Evolutionary conservation across 2,888 invertebrate genomes (phyloP).

Genomic region (Ecdyonurus torrentis): DNA sequence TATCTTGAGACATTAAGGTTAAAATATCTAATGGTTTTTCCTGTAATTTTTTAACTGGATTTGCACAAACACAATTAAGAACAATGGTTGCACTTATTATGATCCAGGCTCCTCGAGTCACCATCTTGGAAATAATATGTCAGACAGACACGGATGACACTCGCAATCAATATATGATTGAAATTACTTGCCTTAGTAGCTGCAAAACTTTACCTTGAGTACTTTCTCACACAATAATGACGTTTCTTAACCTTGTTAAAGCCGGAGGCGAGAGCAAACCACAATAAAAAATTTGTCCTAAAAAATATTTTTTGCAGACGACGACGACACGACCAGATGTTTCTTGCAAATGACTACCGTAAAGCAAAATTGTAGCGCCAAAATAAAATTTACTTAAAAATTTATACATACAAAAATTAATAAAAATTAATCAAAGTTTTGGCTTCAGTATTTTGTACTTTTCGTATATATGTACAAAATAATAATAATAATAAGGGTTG

Average conservation of each 20-base stretch:
- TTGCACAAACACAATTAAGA: background rate
- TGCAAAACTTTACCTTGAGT: background rate
- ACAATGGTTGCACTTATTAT: background rate
- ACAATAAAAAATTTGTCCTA: background rate
- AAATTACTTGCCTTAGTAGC: background rate
- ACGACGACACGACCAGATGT: background rate
- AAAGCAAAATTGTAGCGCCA: no score
- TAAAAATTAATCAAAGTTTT: no score
- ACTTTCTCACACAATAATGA: background rate
- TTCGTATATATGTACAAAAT: no score
- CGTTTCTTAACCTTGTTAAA: no score
- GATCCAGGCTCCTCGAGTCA: background rate
- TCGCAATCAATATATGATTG: background rate
- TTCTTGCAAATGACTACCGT: background rate
- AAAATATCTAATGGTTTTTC: background rate
- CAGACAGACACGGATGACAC: no score
- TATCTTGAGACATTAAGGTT: background rate
- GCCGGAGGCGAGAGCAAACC: background rate
- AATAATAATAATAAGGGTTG: no score
- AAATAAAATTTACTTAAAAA: no score
- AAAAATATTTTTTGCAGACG: no score
- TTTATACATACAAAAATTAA: no score
- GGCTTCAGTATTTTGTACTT: no score
- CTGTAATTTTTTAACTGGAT: background rate
- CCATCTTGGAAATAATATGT: background rate